Percentiles rank a stretch among this genome's conserved stretches.
phyloP scores from a whole-genome alignment of 2,113 vertebrate species.

The Lates calcarifer region DNA sequence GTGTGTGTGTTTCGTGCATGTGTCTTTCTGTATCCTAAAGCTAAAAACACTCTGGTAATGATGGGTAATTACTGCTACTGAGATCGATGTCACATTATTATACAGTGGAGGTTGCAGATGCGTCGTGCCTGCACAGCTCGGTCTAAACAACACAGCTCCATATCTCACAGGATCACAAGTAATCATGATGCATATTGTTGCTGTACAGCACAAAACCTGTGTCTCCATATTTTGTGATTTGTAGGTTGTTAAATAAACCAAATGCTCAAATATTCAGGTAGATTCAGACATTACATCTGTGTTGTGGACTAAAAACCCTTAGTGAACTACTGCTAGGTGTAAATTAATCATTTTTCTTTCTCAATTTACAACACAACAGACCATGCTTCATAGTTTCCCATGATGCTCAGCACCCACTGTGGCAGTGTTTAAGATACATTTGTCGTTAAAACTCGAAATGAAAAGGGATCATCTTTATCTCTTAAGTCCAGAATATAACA shows the following conservation, averaged over 20 bases:
- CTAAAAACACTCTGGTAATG: slow-evolving; percentile 35
- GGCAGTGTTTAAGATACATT: background rate
- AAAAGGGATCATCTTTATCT: background rate
- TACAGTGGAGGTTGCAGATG: slow-evolving; percentile 15
- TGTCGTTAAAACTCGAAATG: background rate
- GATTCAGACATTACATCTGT: background rate
- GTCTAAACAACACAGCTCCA: background rate
- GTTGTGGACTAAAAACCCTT: background rate
- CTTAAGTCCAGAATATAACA: background rate
- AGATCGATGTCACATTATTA: slow-evolving; percentile 34
- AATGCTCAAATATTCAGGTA: background rate
- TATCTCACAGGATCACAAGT: background rate
- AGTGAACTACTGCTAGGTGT: too few species aligned
- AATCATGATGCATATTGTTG: background rate
- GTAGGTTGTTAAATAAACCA: background rate
- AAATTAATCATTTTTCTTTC: background rate
- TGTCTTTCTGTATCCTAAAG: slow-evolving; percentile 1
- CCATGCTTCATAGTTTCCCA: background rate
- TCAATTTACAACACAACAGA: background rate
- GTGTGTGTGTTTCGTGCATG: background rate
- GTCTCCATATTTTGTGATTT: background rate
- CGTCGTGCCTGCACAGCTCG: background rate
- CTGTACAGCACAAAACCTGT: background rate
- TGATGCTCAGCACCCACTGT: background rate
- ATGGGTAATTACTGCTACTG: slow-evolving; percentile 46